Evolutionary conservation across 1,140 invertebrate genomes (phyloP), one percentile per base, ranked within the genome.

Genomic region (Philotrypesis tridentata): DNA sequence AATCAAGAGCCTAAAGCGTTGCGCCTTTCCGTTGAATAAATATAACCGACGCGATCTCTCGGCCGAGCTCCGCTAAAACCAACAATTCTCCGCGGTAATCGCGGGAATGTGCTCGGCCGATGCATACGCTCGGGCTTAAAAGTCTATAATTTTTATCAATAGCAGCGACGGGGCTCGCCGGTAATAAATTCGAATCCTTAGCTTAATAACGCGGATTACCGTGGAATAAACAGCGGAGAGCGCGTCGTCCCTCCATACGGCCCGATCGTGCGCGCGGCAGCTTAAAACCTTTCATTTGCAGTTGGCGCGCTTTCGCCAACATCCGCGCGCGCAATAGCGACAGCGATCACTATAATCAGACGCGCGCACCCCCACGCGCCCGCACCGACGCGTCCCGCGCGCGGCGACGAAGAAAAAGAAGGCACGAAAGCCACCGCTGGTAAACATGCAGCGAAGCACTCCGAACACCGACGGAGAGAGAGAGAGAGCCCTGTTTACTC

Each of bases 401-500:
- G 17, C 14, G 14, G 9, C 31, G 23, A 17, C 9, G 7, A 61
- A 33, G 55, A 61, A 63, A 11, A 17, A 63, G 33, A 61, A 25
- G 29, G 3, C 27, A 11, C 73, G 33, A 76, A 70, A 70, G 37
- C 25, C 29, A 31, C 29, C 25, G 27, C 48, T n/a, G 6, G 17
- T 55, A 43, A 55, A n/a, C 48, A 55, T 55, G 48, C 21, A 55
- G 4, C 9, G 33, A 37, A 37, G n/a, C n/a, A n/a, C n/a, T n/a
- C n/a, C n/a, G n/a, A n/a, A n/a, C n/a, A n/a, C n/a, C n/a, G n/a
- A n/a, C n/a, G n/a, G n/a, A n/a, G 48, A 1, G 17, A 43, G 12
- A 43, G 40, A 12, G 40, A 11, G 12, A 55, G 43, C 23, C 63
- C 31, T 67, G 63, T 77, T 77, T 77, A 77, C 40, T 40, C 65